phyloP scores from a whole-genome alignment of 2,113 vertebrate genomes.

The Chunga burmeisteri region DNA sequence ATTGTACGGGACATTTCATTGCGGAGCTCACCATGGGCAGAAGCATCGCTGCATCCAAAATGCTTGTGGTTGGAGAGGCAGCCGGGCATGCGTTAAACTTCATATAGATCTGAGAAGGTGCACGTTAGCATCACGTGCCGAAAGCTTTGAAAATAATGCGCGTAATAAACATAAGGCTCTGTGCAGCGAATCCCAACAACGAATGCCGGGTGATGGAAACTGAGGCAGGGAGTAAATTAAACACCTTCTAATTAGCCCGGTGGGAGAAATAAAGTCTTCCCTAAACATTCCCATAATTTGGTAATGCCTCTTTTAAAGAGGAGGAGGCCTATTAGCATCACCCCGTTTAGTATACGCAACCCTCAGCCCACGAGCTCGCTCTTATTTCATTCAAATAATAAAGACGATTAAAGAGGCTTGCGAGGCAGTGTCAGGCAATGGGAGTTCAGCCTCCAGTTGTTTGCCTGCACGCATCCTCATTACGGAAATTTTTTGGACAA shows the following conservation, averaged over 20 bases:
- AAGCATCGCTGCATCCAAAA: not conserved
- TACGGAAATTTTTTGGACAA: slow-evolving; percentile 36
- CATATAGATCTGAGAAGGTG: not conserved
- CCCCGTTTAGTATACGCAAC: not conserved
- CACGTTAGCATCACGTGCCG: slow-evolving; percentile 11
- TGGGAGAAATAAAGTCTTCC: slow-evolving; percentile 41
- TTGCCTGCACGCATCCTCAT: slow-evolving; percentile 47
- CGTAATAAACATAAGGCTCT: not conserved
- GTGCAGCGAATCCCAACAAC: not conserved
- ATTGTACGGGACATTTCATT: not conserved
- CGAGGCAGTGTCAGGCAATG: not conserved
- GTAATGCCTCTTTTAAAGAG: slow-evolving; percentile 29
- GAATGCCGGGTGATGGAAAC: slow-evolving; percentile 13
- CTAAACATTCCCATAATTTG: slow-evolving; percentile 50
- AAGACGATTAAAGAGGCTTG: slow-evolving; percentile 29
- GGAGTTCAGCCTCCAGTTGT: slow-evolving; percentile 57
- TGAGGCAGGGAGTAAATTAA: slow-evolving; percentile 31
- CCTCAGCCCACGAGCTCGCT: slow-evolving; percentile 47
- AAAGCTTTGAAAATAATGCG: slow-evolving; percentile 39
- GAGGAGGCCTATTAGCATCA: slow-evolving; percentile 40
- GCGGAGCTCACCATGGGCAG: slow-evolving; percentile 26
- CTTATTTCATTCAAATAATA: slow-evolving; percentile 44
- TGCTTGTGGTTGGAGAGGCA: not conserved
- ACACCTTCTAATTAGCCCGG: slow-evolving; percentile 13
- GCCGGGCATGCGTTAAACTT: not conserved